Base-by-base conservation (phyloP, 2,888 invertebrate genomes). In the Himalopsyche anomala region DNA sequence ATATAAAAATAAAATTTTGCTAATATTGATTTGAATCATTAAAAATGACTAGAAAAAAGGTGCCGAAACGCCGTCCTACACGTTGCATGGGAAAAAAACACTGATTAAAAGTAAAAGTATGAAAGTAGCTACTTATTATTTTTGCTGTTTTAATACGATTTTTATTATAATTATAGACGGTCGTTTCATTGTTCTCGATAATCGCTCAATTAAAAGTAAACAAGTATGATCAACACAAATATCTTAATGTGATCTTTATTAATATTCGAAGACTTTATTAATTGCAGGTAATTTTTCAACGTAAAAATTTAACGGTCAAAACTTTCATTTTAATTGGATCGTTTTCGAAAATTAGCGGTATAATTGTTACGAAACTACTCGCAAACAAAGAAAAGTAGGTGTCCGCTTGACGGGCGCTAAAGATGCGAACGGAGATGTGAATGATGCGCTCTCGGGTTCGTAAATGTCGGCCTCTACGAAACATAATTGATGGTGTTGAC, bases 401-500 rank as follows among this genome's bases (percentile, higher is more conserved):
- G 36, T 74, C 11, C 62, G 15, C 5, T 74, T 74, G 74, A 74
- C 36, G 74, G 74, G 15, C 74, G 74, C 74, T 36, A 74, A 36
- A 74, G 74, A 74, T 74, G 36, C 74, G 74, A 74, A 36, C n/a
- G 62, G 28, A 62, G 62, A 62, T 62, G 19, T 62, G 62, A 62
- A 62, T 62, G n/a, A 62, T 62, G 62, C 28, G n/a, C 62, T 74
- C 74, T 74, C 36, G 11, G 38, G 15, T 74, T 74, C 36, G 74
- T 74, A 74, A 74, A 74, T 74, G 74, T 74, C 74, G 74, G 74
- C 74, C 74, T 74, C 19, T 74, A 74, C 80, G 79, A 62, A 81
- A 81, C 28, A 84, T 86, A 86, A 86, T 86, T 86, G 86, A 86
- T 86, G 82, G 84, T 86, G 86, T 86, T 86, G 86, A 84, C 86